A percentile compares a stretch with the other conserved stretches of the same genome.
phyloP scores from a whole-genome alignment of 1,140 invertebrate species.

The Trichomalopsis sarcophagae region DNA sequence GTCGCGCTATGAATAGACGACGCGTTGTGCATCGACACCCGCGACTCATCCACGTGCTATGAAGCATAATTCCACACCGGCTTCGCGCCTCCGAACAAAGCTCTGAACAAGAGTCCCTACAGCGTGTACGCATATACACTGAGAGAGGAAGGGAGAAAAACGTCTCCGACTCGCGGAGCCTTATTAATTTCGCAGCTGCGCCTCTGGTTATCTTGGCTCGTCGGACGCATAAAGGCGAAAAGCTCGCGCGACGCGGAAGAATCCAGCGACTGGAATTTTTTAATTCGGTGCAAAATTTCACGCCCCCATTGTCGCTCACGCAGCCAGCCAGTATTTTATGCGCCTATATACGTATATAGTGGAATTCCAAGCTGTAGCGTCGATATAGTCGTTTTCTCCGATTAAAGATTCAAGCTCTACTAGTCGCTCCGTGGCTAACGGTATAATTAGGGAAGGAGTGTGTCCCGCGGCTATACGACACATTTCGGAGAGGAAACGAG shows the following conservation, averaged over 20 bases:
- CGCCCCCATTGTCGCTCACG: background rate
- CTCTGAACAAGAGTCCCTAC: background rate
- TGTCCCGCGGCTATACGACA: background rate
- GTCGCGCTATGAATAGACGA: background rate
- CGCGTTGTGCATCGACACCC: background rate
- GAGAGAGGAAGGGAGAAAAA: background rate
- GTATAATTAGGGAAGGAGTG: slow-evolving; percentile 6
- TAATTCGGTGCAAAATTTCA: slow-evolving; percentile 34
- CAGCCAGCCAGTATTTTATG: too few species aligned
- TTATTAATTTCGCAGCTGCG: background rate
- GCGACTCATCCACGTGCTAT: background rate
- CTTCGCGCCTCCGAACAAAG: background rate
- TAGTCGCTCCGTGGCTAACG: background rate
- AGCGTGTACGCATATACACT: too few species aligned
- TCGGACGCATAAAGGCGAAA: background rate
- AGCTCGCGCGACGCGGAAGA: background rate
- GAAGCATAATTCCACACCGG: background rate
- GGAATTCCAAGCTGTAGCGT: background rate
- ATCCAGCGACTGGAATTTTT: slow-evolving; percentile 36
- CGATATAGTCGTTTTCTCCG: slow-evolving; percentile 6
- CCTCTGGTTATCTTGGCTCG: background rate
- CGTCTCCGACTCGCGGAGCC: background rate
- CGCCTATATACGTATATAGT: too few species aligned
- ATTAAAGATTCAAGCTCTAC: slow-evolving; percentile 25
- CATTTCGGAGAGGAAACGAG: background rate